A percentile compares a stretch with the other conserved stretches of the same genome.
phyloP scores from a whole-genome alignment of 2,888 invertebrate genomes.

The Penaeus monodon region DNA sequence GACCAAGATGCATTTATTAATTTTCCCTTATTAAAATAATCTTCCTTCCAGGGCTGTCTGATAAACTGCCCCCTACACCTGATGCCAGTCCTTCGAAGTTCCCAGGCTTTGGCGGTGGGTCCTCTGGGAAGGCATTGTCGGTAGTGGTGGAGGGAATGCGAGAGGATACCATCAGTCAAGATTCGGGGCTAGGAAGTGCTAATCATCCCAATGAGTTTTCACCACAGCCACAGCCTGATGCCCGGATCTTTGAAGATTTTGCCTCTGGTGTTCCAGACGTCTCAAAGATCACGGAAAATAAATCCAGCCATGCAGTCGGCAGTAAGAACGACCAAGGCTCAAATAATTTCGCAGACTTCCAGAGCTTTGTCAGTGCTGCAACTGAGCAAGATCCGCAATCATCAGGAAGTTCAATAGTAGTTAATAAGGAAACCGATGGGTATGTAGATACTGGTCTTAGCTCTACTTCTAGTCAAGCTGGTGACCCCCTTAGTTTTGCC shows the following conservation, averaged over 20 bases:
- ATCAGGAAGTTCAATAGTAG: not conserved
- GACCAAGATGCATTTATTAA: no score
- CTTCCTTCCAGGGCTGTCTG: slow-evolving; percentile 52
- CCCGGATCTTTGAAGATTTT: slow-evolving; percentile 11
- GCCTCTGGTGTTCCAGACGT: not conserved
- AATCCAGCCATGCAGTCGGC: not conserved
- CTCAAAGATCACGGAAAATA: not conserved
- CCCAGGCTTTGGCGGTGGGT: not conserved
- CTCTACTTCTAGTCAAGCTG: slow-evolving; percentile 39
- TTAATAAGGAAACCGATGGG: no score
- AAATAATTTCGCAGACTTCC: not conserved
- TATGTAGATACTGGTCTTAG: slow-evolving; percentile 5
- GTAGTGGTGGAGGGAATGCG: slow-evolving; percentile 11
- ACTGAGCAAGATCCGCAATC: not conserved
- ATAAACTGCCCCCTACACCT: slow-evolving; percentile 62
- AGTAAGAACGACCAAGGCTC: not conserved
- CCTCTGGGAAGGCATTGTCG: slow-evolving; percentile 8
- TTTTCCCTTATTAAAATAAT: not conserved
- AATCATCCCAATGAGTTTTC: slow-evolving; percentile 38
- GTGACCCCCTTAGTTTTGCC: slow-evolving; percentile 12
- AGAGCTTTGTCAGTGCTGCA: not conserved
- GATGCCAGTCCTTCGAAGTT: slow-evolving; percentile 44
- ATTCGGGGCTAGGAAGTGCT: slow-evolving; percentile 21
- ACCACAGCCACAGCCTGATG: slow-evolving; percentile 26
- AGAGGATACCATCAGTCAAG: slow-evolving; percentile 28